Evolutionary conservation across 2,888 invertebrate genomes (phyloP).

Genomic region (Gibbula magus): DNA sequence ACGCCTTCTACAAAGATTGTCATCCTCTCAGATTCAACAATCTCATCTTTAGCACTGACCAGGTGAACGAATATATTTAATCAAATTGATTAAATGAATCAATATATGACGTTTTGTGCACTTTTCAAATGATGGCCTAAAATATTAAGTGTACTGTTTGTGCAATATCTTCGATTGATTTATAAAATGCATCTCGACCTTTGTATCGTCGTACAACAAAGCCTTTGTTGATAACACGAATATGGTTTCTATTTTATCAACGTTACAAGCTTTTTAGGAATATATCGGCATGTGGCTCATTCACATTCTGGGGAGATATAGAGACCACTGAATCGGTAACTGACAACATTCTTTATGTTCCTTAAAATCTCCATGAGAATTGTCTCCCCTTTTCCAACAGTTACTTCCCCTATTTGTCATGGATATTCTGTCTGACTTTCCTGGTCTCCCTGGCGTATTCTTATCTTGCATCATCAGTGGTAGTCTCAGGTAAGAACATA

Average conservation of each 20-base stretch:
- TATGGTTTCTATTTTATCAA: no score
- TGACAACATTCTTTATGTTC: no score
- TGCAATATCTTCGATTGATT: no score
- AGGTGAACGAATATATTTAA: slow-evolving; percentile 71
- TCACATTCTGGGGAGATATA: no score
- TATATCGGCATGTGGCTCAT: no score
- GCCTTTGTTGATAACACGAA: no score
- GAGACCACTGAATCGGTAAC: no score
- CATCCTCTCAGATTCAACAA: slow-evolving; percentile 86
- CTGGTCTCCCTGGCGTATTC: slow-evolving; percentile 92
- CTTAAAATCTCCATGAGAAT: neutral
- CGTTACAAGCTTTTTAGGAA: no score
- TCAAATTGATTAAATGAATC: neutral
- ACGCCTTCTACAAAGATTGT: slow-evolving; percentile 86
- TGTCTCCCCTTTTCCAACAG: slow-evolving; percentile 78
- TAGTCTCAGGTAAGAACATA: slow-evolving; percentile 89
- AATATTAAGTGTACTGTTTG: no score
- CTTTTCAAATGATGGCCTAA: neutral
- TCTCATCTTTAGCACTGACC: slow-evolving; percentile 75
- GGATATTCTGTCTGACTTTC: slow-evolving; percentile 84
- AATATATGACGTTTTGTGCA: neutral
- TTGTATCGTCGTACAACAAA: no score
- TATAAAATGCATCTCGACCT: no score
- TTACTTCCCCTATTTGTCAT: slow-evolving; percentile 94
- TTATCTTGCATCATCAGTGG: slow-evolving; percentile 97